Base-by-base conservation (phyloP, 2,888 invertebrate species). In the Athalia cordata region DNA sequence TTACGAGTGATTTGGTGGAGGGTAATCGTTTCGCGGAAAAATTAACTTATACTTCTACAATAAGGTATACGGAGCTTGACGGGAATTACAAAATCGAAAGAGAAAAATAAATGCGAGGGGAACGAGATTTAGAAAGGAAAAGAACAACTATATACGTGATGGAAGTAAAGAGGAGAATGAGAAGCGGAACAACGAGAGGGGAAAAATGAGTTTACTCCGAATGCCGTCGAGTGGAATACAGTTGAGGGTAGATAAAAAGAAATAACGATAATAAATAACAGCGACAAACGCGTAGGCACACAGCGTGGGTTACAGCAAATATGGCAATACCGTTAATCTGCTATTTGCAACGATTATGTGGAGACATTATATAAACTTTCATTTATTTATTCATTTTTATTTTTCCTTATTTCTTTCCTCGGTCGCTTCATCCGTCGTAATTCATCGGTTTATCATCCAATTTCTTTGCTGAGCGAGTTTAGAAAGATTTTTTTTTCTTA, bases 261-360 rank as follows among this genome's bases (percentile, higher is more conserved):
- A 72, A 72, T 57, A 72, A 72, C 47, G 72, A 72, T 59, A 72
- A 57, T 72, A 72, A 72, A 72, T 72, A 72, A 72, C 57, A 72
- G 59, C 72, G 59, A 72, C 57, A 57, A 59, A 45, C 57, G 45
- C 59, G 13, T n/a, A 50, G 57, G 57, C 43, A 13, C 4, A 15
- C 13, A 8, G 8, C 15, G 62, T 62, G 29, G 13, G 59, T 68
- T 43, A 43, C 55, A 68, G 11, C 7, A 13, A 43, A 9, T 8
- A 8, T 43, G 45, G 59, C 47, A 72, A 72, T 59, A 72, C 29
- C 13, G 72, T 72, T 59, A 72, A 72, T 45, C 59, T 72, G 72
- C 59, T 72, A 72, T 72, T 72, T 72, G 47, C 59, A 45, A 59
- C 59, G 57, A 72, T 57, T 57, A 72, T 45, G 72, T 57, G 72